Evolutionary conservation across 2,113 vertebrate species (phyloP).

Genomic region (Electrona antarctica): DNA sequence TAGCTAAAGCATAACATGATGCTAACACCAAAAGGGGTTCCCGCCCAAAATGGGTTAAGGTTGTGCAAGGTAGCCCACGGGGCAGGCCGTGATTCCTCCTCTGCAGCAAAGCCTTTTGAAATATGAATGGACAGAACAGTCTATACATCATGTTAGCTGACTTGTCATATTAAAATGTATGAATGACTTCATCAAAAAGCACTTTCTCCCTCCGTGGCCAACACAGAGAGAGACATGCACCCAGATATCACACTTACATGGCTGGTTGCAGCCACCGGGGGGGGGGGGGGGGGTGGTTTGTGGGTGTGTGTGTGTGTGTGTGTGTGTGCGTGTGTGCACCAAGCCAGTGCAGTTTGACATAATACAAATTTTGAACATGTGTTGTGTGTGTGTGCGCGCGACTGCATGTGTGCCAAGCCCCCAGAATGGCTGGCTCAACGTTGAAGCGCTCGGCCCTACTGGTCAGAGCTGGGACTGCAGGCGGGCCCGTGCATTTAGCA

Average conservation of each 20-base stretch:
- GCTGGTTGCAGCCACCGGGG: slow-evolving; percentile 84
- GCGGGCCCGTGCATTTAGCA: too few species aligned
- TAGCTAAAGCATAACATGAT: too few species aligned
- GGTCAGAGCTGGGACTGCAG: too few species aligned
- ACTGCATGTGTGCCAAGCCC: not conserved
- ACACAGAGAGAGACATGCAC: slow-evolving; percentile 89
- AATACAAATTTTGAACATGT: not conserved
- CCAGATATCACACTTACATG: slow-evolving; percentile 91
- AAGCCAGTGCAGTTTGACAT: not conserved
- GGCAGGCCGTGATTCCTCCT: slow-evolving; percentile 61
- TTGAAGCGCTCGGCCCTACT: too few species aligned
- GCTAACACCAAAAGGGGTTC: too few species aligned
- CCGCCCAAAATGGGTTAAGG: too few species aligned
- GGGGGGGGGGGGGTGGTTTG: too few species aligned
- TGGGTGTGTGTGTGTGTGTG: slow-evolving; percentile 6
- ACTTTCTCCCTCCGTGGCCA: slow-evolving; percentile 86
- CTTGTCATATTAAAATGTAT: slow-evolving; percentile 98
- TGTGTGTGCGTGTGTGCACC: not conserved
- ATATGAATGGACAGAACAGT: slow-evolving; percentile 93
- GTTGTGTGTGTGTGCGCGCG: slow-evolving; percentile 45
- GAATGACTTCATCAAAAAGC: slow-evolving; percentile 98
- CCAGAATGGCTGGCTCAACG: too few species aligned
- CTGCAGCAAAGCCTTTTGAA: slow-evolving; percentile 82
- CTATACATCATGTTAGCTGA: slow-evolving; percentile 92
- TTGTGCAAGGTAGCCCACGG: slow-evolving; percentile 57